Evolutionary conservation across 2,797 vertebrate species (phyloP).

Genomic region (Cossypha heuglini): DNA sequence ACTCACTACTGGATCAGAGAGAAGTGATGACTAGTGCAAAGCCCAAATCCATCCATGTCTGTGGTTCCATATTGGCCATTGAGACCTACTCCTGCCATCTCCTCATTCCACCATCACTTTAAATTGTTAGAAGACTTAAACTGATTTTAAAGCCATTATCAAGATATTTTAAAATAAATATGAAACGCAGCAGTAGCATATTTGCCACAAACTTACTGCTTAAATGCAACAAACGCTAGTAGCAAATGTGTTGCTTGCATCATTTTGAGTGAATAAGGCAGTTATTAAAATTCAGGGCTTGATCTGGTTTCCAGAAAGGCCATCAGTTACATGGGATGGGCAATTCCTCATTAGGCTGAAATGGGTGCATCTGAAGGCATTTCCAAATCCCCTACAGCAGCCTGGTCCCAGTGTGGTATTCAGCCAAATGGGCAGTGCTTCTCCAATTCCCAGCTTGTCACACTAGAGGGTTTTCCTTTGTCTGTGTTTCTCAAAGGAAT

Average conservation of each 20-base stretch:
- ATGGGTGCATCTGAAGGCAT: background rate
- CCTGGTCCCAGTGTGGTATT: background rate
- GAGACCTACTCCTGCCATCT: background rate
- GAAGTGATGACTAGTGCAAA: background rate
- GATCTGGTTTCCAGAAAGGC: background rate
- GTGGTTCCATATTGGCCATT: background rate
- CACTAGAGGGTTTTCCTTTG: background rate
- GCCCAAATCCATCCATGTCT: background rate
- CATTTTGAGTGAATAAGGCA: background rate
- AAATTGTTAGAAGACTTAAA: background rate
- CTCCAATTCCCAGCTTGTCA: background rate
- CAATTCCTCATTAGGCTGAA: background rate
- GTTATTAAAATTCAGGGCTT: background rate
- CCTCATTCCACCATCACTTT: background rate
- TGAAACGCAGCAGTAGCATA: background rate
- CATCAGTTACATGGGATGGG: background rate
- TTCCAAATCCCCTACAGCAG: background rate
- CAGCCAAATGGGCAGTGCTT: background rate
- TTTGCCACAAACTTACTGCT: background rate
- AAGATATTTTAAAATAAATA: background rate
- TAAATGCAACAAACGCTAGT: background rate
- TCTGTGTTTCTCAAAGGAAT: background rate
- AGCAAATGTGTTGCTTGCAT: background rate
- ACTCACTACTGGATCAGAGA: background rate
- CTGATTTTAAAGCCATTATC: background rate